Conservation (phyloP, 2,113 vertebrate genomes). For the Tretioscincus oriximinensis region DNA sequence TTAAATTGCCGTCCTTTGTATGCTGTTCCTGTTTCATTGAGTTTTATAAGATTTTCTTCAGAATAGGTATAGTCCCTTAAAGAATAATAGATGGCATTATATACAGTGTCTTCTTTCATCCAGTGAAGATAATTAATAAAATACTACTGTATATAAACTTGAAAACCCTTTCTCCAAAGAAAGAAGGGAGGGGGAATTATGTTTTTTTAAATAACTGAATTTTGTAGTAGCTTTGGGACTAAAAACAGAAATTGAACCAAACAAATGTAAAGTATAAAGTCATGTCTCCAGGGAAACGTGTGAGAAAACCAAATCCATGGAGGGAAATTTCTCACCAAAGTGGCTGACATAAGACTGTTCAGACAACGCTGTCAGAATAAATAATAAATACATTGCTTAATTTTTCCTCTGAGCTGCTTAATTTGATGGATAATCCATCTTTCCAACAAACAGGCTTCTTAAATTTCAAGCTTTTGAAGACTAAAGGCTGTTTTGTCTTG, state of each 20-base stretch:
- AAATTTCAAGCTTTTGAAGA: conserved; percentile 21
- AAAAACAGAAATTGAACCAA: neutral
- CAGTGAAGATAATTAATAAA: neutral
- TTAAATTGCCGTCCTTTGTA: neutral
- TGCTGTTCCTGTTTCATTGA: neutral
- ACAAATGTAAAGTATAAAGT: neutral
- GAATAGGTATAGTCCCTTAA: neutral
- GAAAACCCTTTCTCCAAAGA: neutral
- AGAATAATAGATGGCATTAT: neutral
- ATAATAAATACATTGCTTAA: conserved; percentile 33
- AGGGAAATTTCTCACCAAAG: conserved; percentile 11
- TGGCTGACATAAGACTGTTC: conserved; percentile 23
- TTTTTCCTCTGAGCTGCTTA: conserved; percentile 7
- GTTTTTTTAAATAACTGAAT: neutral
- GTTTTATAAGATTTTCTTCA: neutral
- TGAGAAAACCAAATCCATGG: neutral
- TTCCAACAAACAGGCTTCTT: neutral
- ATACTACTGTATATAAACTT: neutral
- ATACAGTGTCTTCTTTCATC: neutral
- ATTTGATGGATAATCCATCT: conserved; percentile 9
- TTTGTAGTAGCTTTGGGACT: neutral
- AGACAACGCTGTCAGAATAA: conserved; percentile 6
- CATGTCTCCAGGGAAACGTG: neutral
- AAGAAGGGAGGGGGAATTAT: neutral
- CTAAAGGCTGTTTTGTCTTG: conserved; percentile 7